A percentile compares a stretch with the other conserved stretches of the same genome.
These are phyloP conservation scores for Papilio xuthus DNA, from an alignment of 1,140 invertebrate genomes.

Conservation along the genomic window DNA sequence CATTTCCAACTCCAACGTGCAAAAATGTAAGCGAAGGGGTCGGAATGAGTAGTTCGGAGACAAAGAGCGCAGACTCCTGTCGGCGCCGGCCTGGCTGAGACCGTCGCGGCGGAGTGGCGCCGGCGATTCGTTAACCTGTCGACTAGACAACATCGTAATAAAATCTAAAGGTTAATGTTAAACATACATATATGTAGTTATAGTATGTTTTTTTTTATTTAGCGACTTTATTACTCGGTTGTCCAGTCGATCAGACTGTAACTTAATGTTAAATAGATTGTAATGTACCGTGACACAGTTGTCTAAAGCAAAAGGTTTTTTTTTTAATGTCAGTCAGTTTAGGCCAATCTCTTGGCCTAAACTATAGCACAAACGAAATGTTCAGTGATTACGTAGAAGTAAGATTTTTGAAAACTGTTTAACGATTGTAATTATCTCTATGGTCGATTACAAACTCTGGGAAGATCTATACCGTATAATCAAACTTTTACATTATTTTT, in stretches of 20 bases:
- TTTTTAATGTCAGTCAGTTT: no score
- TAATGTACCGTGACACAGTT: neutral
- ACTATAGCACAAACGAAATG: no score
- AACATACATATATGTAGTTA: neutral
- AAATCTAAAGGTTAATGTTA: slow-evolving; percentile 21
- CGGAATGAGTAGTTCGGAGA: slow-evolving; percentile 34
- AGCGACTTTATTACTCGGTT: neutral
- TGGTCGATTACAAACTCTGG: no score
- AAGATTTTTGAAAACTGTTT: no score
- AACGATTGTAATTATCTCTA: no score
- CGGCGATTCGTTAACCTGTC: slow-evolving; percentile 40
- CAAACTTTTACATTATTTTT: no score
- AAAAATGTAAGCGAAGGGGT: slow-evolving; percentile 28
- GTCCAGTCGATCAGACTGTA: neutral
- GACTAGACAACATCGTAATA: slow-evolving; percentile 19
- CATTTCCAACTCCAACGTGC: neutral
- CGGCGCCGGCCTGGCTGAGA: slow-evolving; percentile 56
- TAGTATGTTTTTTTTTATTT: neutral
- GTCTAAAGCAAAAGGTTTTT: neutral
- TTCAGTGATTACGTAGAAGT: no score
- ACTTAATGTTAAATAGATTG: neutral
- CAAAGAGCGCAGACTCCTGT: slow-evolving; percentile 27
- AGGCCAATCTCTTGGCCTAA: no score
- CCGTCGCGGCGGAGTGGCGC: slow-evolving; percentile 53
- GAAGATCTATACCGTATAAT: no score